A percentile compares a stretch with the other conserved stretches of the same genome.
Evolutionary conservation across 2,113 vertebrate species (phyloP).

Genomic region (Platysteira castanea): DNA sequence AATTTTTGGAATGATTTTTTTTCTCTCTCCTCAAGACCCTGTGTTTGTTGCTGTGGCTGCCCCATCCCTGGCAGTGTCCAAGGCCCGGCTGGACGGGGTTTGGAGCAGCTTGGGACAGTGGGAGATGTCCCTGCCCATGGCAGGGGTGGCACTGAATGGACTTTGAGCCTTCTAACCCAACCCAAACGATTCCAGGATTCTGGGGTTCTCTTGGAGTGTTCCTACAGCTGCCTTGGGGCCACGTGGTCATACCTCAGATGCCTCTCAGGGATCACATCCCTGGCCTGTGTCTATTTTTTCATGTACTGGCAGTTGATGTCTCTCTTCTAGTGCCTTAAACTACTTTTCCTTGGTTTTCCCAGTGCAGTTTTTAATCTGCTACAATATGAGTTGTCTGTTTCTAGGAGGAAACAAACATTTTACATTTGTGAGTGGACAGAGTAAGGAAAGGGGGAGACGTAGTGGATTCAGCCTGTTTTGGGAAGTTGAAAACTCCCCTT

Average conservation of each 20-base stretch:
- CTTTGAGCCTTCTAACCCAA: neutral
- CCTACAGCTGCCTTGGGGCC: neutral
- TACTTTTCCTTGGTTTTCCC: neutral
- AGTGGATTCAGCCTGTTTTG: neutral
- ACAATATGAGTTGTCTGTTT: neutral
- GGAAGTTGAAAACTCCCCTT: neutral
- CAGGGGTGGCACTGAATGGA: neutral
- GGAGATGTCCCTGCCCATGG: neutral
- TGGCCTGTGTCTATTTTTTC: neutral
- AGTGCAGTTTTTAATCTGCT: neutral
- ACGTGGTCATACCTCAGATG: fast-evolving
- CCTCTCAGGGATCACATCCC: neutral
- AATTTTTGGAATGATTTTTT: neutral
- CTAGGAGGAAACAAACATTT: neutral
- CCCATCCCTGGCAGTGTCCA: neutral
- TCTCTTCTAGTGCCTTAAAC: neutral
- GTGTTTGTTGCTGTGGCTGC: neutral
- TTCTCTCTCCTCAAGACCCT: neutral
- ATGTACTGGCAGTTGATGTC: neutral
- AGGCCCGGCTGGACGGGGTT: neutral
- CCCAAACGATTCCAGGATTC: neutral
- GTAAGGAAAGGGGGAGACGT: neutral
- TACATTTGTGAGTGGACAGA: neutral
- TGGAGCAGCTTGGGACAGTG: neutral
- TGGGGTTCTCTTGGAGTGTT: neutral